phyloP scores from a whole-genome alignment of 2,888 invertebrate genomes.

The Diarsia brunnea region DNA sequence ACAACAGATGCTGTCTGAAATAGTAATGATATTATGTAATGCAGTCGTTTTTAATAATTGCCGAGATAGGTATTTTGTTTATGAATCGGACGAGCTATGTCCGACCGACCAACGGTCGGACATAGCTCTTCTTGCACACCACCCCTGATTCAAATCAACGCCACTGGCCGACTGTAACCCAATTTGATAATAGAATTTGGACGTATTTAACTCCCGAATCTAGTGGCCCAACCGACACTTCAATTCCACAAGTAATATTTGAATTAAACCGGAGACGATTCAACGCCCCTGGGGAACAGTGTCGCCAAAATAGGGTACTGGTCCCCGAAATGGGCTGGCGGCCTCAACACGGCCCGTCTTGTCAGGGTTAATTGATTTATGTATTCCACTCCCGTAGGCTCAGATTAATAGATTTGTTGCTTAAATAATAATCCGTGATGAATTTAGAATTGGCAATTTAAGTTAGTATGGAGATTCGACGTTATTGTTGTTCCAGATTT shows the following conservation, averaged over 20 bases:
- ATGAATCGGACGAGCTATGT: constrained; percentile 25
- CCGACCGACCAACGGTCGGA: no score
- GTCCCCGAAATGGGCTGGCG: constrained; percentile 82
- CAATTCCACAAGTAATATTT: constrained; percentile 89
- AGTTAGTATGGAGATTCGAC: constrained; percentile 69
- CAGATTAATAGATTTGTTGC: constrained; percentile 87
- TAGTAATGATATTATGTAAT: constrained; percentile 11
- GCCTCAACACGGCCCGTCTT: constrained; percentile 85
- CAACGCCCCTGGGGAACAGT: constrained; percentile 78
- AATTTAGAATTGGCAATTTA: constrained; percentile 81
- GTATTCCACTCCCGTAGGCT: constrained; percentile 80
- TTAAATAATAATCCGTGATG: constrained; percentile 84
- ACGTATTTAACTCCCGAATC: constrained; percentile 64
- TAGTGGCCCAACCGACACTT: constrained; percentile 78
- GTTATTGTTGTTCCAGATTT: constrained; percentile 61
- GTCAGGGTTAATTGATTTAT: constrained; percentile 88
- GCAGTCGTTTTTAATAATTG: constrained; percentile 18
- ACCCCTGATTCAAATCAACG: constrained; percentile 60
- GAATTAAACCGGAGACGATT: constrained; percentile 87
- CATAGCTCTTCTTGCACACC: constrained; percentile 30
- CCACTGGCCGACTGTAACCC: constrained; percentile 55
- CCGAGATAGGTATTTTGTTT: constrained; percentile 12
- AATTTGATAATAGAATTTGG: constrained; percentile 67
- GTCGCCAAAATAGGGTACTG: constrained; percentile 83
- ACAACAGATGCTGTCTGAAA: constrained; percentile 2